A percentile compares a stretch with the other conserved stretches of the same genome.
Evolutionary conservation across 2,888 invertebrate species (phyloP).

Genomic region (Salticus scenicus): DNA sequence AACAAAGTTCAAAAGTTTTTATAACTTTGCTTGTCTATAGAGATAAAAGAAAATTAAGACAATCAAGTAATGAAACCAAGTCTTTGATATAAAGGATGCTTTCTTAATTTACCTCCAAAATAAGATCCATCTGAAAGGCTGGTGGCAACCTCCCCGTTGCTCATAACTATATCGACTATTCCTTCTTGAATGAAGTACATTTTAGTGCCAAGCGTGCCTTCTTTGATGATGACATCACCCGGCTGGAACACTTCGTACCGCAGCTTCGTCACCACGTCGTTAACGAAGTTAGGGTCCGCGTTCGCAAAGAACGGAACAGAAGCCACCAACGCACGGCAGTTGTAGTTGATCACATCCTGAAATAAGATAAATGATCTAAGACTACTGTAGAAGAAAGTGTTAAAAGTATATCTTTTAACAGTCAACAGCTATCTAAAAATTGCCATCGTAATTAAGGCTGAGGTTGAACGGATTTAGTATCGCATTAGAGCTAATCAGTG

Average conservation of each 20-base stretch:
- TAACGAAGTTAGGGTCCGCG: slow-evolving; percentile 98
- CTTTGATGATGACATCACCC: slow-evolving; percentile 98
- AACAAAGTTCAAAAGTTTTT: too few relatives aligned
- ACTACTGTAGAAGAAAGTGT: too few relatives aligned
- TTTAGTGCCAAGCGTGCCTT: slow-evolving; percentile 98
- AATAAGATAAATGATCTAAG: slow-evolving; percentile 58
- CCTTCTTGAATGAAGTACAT: slow-evolving; percentile 99
- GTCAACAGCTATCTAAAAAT: too few relatives aligned
- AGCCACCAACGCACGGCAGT: slow-evolving; percentile 97
- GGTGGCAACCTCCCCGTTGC: slow-evolving; percentile 97
- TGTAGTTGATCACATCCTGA: slow-evolving; percentile 97
- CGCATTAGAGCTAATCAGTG: too few relatives aligned
- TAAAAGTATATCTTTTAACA: too few relatives aligned
- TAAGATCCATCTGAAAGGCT: slow-evolving; percentile 98
- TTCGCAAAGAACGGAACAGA: slow-evolving; percentile 99
- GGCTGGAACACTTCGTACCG: slow-evolving; percentile 99
- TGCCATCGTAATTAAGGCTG: too few relatives aligned
- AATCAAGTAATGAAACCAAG: too few relatives aligned
- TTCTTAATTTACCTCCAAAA: slow-evolving; percentile 84
- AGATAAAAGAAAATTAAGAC: too few relatives aligned
- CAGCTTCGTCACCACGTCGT: slow-evolving; percentile 97
- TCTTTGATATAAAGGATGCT: too few relatives aligned
- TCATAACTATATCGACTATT: slow-evolving; percentile 97
- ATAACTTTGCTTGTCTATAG: too few relatives aligned
- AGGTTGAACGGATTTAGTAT: too few relatives aligned